Conservation (phyloP, 2,888 invertebrate species). For the Heliconius charithonia region DNA sequence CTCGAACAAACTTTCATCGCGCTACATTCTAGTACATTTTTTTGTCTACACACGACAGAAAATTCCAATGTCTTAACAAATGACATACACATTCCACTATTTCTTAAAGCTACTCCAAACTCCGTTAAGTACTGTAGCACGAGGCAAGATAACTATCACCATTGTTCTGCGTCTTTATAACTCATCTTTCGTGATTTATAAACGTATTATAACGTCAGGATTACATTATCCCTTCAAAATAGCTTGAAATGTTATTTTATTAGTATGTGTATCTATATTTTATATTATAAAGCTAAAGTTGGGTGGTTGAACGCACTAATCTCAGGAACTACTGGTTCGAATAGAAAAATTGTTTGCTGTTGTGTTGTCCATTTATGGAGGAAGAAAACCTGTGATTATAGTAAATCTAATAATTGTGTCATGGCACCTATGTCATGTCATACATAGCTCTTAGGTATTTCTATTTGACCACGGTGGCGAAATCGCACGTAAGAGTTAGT, state of each 20-base stretch:
- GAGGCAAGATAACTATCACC: slow-evolving; percentile 45
- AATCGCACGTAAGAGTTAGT: not conserved
- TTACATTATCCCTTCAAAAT: slow-evolving; percentile 26
- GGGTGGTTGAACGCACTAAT: not conserved
- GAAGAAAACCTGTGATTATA: too few relatives aligned
- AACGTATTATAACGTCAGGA: slow-evolving; percentile 45
- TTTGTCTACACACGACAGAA: not conserved
- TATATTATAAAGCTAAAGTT: not conserved
- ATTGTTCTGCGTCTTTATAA: slow-evolving; percentile 46
- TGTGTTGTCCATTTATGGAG: not conserved
- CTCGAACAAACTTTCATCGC: too few relatives aligned
- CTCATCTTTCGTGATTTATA: slow-evolving; percentile 49
- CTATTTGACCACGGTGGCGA: not conserved
- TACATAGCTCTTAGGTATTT: not conserved
- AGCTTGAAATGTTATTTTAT: slow-evolving; percentile 33
- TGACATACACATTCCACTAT: slow-evolving; percentile 7
- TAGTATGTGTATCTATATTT: not conserved
- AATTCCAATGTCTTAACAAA: slow-evolving; percentile 11
- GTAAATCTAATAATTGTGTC: too few relatives aligned
- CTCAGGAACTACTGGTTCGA: not conserved
- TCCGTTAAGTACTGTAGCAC: slow-evolving; percentile 34
- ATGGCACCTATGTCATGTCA: too few relatives aligned
- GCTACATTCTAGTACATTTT: too few relatives aligned
- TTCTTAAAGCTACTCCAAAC: slow-evolving; percentile 17
- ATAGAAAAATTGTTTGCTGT: not conserved